phyloP scores from a whole-genome alignment of 2,797 vertebrate species.

The Malacoctenus gilli region DNA sequence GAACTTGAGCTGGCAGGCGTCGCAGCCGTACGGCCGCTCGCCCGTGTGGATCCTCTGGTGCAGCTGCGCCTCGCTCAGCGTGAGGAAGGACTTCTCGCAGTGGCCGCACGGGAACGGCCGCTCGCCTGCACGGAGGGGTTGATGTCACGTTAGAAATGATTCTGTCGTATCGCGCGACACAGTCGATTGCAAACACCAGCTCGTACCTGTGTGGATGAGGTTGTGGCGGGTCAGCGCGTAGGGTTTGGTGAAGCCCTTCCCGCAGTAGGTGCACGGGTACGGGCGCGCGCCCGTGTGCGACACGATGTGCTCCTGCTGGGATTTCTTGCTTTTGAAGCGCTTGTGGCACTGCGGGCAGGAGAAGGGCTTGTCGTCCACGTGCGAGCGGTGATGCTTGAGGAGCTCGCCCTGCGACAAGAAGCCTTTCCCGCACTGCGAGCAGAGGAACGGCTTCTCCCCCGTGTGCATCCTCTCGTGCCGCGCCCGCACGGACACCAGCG shows the following conservation, averaged over 20 bases:
- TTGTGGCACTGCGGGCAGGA: conserved; percentile 78
- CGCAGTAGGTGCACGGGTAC: conserved; percentile 84
- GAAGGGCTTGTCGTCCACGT: conserved; percentile 77
- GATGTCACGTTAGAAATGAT: too few species aligned
- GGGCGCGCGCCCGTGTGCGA: conserved; percentile 85
- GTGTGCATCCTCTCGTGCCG: conserved; percentile 84
- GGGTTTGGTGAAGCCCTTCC: conserved; percentile 88
- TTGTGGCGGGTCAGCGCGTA: conserved; percentile 88
- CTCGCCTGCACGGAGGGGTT: conserved; percentile 88
- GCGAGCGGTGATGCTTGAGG: conserved; percentile 79
- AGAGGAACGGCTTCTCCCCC: conserved; percentile 82
- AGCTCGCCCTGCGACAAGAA: conserved; percentile 83
- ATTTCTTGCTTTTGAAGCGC: conserved; percentile 80
- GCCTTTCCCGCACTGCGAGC: conserved; percentile 82
- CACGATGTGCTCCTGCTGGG: conserved; percentile 82
- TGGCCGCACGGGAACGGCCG: conserved; percentile 85
- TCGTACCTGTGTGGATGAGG: conserved; percentile 84
- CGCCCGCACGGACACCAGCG: conserved; percentile 75
- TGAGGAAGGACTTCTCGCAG: conserved; percentile 88
- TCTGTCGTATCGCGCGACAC: too few species aligned
- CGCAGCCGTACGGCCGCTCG: conserved; percentile 78
- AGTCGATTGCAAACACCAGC: too few species aligned
- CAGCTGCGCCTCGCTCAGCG: conserved; percentile 84
- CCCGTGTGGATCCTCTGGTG: conserved; percentile 85
- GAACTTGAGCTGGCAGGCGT: conserved; percentile 74